Evolutionary conservation across 2,888 invertebrate species (phyloP).

Genomic region (Drosophila testacea): DNA sequence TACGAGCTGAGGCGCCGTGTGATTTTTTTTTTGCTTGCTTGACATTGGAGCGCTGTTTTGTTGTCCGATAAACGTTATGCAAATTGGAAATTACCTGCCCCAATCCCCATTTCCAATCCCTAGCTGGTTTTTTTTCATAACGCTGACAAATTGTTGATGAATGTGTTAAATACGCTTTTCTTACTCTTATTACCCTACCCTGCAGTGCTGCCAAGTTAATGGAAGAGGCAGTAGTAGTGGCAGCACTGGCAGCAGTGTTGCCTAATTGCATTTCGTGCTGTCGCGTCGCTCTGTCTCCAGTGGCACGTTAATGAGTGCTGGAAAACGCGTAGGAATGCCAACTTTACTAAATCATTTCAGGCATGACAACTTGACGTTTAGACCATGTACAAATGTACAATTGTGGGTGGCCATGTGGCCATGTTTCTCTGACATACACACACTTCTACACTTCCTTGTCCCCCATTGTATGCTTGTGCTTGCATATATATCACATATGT

Average conservation of each 20-base stretch:
- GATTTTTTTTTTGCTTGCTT: constrained; percentile 25
- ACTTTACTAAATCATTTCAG: constrained; percentile 71
- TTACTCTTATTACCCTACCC: neutral
- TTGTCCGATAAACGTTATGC: constrained; percentile 74
- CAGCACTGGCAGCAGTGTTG: constrained; percentile 13
- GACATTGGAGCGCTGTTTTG: constrained; percentile 44
- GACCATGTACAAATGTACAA: constrained; percentile 26
- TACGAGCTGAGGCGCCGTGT: constrained; percentile 40
- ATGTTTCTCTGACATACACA: constrained; percentile 1
- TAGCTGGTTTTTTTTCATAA: constrained; percentile 39
- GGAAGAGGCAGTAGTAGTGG: neutral
- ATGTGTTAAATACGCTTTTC: constrained; percentile 64
- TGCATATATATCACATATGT: constrained; percentile 42
- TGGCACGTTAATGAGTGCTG: constrained; percentile 58
- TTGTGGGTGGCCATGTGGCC: constrained; percentile 17
- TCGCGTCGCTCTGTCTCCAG: constrained; percentile 38
- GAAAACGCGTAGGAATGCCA: constrained; percentile 68
- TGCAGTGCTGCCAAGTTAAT: neutral
- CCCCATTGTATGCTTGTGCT: neutral
- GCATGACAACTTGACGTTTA: constrained; percentile 64
- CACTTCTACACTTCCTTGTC: too few relatives aligned
- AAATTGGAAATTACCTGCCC: constrained; percentile 50
- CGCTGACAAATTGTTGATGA: constrained; percentile 79
- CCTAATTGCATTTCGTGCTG: constrained; percentile 57
- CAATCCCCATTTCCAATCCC: neutral